These are phyloP conservation scores for Eueremaeus valkanovi DNA, from an alignment of 2,888 invertebrate genomes.

Conservation along the genomic window DNA sequence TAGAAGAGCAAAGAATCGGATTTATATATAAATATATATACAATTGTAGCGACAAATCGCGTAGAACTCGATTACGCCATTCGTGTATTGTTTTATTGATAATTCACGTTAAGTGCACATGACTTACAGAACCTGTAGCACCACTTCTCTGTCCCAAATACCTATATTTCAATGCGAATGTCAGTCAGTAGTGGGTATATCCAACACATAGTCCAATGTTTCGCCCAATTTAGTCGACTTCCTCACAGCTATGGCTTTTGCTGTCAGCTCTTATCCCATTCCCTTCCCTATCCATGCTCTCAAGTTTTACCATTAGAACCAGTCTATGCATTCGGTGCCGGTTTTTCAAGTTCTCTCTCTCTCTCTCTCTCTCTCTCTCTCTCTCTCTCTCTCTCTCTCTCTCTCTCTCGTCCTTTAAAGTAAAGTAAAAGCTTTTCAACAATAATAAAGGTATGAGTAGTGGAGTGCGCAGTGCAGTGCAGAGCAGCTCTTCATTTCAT, in stretches of 20 bases:
- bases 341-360: conserved; percentile 28
- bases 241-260: background rate
- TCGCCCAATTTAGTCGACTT: conserved; percentile 9
- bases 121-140: conserved; percentile 25
- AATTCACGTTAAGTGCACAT: conserved; percentile 19
- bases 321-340: too few species aligned
- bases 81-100: conserved; percentile 12
- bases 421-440: conserved; percentile 19
- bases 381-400: conserved; percentile 25
- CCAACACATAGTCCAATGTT: background rate
- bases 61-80: background rate
- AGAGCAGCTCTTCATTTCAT: background rate
- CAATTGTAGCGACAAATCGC: background rate
- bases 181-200: conserved; percentile 24
- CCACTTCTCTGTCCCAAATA: conserved; percentile 26
- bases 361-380: background rate
- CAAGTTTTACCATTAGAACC: too few species aligned
- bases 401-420: conserved; percentile 19
- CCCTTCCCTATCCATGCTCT: background rate
- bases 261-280: background rate
- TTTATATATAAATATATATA: too few species aligned
- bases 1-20: too few species aligned
- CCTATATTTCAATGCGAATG: conserved; percentile 35
- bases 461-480: background rate
- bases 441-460: background rate